Base-by-base conservation (phyloP, 1,140 invertebrate genomes). In the Scaptomyza graminum region DNA sequence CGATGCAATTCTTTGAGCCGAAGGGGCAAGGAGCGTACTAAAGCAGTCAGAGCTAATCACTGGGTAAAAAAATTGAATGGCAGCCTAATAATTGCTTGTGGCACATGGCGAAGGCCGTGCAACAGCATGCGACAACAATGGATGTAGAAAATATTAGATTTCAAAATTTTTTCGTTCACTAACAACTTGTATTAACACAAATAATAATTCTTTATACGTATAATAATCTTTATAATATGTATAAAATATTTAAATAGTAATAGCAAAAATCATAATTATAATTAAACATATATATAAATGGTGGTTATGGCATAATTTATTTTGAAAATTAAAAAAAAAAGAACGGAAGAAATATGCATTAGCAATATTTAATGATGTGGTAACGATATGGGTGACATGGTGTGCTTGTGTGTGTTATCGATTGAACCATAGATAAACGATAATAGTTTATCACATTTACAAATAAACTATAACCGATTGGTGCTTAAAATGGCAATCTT, bases 31-130 rank as follows among this genome's bases (percentile, higher is more conserved):
- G 9, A 25, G 47, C 16, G 8, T 49, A 49, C 5, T 11, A 3
- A 49, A 25, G 15, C 31, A 49, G 28, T 46, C 47, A 39, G 34
- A 12, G 47, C 56, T 60, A 60, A 67, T 60, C 56, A 67, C 47
- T 60, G 60, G 44, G 25, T 39, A n/a, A 22, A 31, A 66, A 22
- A 59, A 55, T 15, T 37, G 56, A 43, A 50, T 15, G 31, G 54
- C 34, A 28, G 8, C 31, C 16, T 16, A 37, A 22, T 25, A 8
- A 7, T 37, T 18, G 13, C 47, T 15, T 31, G 34, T 22, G 37
- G 37, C 54, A 56, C 6, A 1, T 28, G 5, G 28, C 28, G 28
- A 28, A 28, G 28, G 28, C 28, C 28, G 28, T 28, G 16, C 34
- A 22, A 15, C 41, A 15, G 25, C 22, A 31, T 39, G 15, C 41